Percentiles rank a stretch among this genome's conserved stretches.
Conservation (phyloP, 2,113 vertebrate genomes). For the Raja brachyura region DNA sequence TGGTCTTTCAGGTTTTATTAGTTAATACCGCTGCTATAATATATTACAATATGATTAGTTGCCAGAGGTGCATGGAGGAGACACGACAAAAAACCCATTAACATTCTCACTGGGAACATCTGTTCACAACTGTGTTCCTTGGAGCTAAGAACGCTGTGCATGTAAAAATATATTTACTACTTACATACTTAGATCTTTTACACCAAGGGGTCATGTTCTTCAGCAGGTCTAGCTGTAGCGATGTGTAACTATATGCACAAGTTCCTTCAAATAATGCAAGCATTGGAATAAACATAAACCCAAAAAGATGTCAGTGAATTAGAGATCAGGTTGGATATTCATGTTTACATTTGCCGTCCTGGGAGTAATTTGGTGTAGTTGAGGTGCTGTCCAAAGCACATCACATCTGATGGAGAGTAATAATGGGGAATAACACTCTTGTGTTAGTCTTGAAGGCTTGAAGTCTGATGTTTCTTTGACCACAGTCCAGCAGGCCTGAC, state of each 20-base stretch:
- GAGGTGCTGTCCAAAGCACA: neutral
- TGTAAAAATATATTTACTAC: neutral
- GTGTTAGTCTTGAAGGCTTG: neutral
- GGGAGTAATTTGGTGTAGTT: neutral
- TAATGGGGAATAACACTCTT: neutral
- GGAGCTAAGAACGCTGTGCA: neutral
- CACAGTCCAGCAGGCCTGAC: neutral
- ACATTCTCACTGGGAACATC: slow-evolving; percentile 34
- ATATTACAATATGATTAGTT: slow-evolving; percentile 29
- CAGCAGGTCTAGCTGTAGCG: neutral
- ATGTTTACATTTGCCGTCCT: neutral
- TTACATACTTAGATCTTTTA: neutral
- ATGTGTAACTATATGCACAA: neutral
- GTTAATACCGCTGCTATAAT: slow-evolving; percentile 6
- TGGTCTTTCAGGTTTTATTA: slow-evolving; percentile 34
- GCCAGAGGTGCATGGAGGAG: neutral
- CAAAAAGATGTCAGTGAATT: neutral
- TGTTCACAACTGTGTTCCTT: slow-evolving; percentile 20
- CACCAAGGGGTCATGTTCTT: neutral
- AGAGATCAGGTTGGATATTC: neutral
- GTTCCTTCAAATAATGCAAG: neutral
- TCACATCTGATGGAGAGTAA: neutral
- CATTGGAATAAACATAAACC: neutral
- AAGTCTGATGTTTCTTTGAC: neutral
- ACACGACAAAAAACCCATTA: slow-evolving; percentile 31